phyloP scores from a whole-genome alignment of 2,888 invertebrate species.

The Gymnoscelis rufifasciata region DNA sequence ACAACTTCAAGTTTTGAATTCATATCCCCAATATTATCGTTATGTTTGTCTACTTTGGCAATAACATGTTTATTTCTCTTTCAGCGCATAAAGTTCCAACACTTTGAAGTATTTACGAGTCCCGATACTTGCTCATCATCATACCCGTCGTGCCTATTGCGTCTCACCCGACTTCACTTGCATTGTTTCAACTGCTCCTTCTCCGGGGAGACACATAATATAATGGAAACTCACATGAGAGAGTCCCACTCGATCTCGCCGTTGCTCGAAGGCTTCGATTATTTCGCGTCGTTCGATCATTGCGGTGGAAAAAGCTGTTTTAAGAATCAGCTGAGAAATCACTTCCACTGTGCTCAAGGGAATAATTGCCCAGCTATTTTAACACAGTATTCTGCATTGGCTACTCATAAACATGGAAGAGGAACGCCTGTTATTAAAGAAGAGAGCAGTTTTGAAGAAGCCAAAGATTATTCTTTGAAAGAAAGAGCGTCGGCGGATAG shows the following conservation, averaged over 20 bases:
- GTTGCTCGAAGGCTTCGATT: conserved; percentile 91
- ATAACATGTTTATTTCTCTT: not conserved
- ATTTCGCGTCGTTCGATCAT: conserved; percentile 81
- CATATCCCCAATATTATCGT: too few relatives aligned
- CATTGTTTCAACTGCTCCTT: conserved; percentile 94
- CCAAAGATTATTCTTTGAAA: conserved; percentile 74
- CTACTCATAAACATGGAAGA: conserved; percentile 73
- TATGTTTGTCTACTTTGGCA: too few relatives aligned
- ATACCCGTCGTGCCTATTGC: conserved; percentile 85
- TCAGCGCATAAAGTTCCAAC: conserved; percentile 80
- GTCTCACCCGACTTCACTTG: conserved; percentile 85
- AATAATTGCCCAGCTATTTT: conserved; percentile 71
- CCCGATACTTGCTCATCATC: conserved; percentile 82
- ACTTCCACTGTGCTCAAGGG: conserved; percentile 74
- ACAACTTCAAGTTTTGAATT: not conserved
- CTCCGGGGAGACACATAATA: conserved; percentile 87
- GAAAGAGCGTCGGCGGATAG: conserved; percentile 70
- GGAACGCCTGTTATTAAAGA: conserved; percentile 65
- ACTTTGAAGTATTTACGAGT: conserved; percentile 80
- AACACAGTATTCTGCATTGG: conserved; percentile 70
- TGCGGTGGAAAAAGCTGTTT: conserved; percentile 74
- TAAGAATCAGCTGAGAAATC: conserved; percentile 67
- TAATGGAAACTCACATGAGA: conserved; percentile 89
- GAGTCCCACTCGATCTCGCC: conserved; percentile 91
- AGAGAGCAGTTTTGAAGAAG: conserved; percentile 66